These are phyloP conservation scores for Tenthredo scrophulariae DNA, from an alignment of 2,888 invertebrate species.

Conservation along the genomic window DNA sequence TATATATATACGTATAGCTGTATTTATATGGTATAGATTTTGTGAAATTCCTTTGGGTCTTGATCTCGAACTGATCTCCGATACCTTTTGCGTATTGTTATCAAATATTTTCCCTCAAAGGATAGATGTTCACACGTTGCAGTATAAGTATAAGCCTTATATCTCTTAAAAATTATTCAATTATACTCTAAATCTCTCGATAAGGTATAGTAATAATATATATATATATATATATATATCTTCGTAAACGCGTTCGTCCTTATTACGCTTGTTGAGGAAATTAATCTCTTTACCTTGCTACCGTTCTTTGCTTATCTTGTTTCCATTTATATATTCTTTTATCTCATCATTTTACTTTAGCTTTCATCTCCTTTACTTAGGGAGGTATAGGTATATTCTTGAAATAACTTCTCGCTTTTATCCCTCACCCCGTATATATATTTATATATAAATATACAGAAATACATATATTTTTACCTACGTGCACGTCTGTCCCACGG, in stretches of 20 bases:
- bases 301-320: slow-evolving; percentile 6
- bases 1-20: neutral
- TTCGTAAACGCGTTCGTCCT: neutral
- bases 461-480: neutral
- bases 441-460: neutral
- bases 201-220: neutral
- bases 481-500: slow-evolving; percentile 21
- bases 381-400: neutral
- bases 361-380: slow-evolving; percentile 24
- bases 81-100: neutral
- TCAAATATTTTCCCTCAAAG: neutral
- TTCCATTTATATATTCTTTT: slow-evolving; percentile 9
- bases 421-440: neutral
- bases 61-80: neutral
- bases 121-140: neutral
- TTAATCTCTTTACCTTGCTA: slow-evolving; percentile 17
- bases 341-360: slow-evolving; percentile 19
- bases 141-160: neutral
- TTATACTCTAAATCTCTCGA: neutral
- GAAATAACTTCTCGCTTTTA: slow-evolving; percentile 1
- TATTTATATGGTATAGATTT: neutral
- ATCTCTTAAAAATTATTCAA: neutral
- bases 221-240: slow-evolving; percentile 27
- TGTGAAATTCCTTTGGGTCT: slow-evolving; percentile 27
- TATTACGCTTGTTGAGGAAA: neutral